A percentile compares a stretch with the other conserved stretches of the same genome.
These are phyloP conservation scores for Cavia porcellus DNA, from an alignment of 2,113 vertebrate species.

Conservation along the genomic window DNA sequence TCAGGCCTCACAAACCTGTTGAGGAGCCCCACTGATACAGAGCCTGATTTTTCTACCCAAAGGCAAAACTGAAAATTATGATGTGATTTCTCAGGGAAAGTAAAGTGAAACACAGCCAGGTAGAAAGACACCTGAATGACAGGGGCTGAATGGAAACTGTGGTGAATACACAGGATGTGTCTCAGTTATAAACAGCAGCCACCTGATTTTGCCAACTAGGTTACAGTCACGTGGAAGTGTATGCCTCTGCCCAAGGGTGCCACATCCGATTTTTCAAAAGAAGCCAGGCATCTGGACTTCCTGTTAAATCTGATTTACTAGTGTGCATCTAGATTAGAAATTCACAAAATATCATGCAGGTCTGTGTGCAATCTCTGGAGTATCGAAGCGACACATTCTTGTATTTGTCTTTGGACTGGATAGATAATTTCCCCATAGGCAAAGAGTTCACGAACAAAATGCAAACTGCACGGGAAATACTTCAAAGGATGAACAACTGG, in stretches of 20 bases:
- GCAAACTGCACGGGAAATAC: too few species aligned
- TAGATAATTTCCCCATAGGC: neutral
- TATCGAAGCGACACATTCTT: neutral
- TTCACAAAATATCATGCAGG: neutral
- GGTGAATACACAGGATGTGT: neutral
- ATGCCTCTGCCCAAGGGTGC: neutral
- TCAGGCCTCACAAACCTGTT: neutral
- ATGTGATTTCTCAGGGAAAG: neutral
- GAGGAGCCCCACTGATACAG: neutral
- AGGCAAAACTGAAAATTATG: neutral
- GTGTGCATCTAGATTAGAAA: slow-evolving; percentile 5
- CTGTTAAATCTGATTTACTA: neutral
- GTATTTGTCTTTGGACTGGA: slow-evolving; percentile 1
- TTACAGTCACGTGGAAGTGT: neutral
- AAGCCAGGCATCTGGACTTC: neutral
- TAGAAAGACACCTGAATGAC: neutral
- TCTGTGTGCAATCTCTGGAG: neutral
- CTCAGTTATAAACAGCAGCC: neutral
- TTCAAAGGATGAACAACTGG: too few species aligned
- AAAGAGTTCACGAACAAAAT: too few species aligned
- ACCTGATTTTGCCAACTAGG: neutral
- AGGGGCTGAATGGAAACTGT: neutral
- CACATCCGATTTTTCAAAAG: neutral
- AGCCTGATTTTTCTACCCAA: neutral
- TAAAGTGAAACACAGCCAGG: neutral